A percentile compares a stretch with the other conserved stretches of the same genome.
phyloP scores from a whole-genome alignment of 1,140 invertebrate genomes.

The Drosophila ohnishii region DNA sequence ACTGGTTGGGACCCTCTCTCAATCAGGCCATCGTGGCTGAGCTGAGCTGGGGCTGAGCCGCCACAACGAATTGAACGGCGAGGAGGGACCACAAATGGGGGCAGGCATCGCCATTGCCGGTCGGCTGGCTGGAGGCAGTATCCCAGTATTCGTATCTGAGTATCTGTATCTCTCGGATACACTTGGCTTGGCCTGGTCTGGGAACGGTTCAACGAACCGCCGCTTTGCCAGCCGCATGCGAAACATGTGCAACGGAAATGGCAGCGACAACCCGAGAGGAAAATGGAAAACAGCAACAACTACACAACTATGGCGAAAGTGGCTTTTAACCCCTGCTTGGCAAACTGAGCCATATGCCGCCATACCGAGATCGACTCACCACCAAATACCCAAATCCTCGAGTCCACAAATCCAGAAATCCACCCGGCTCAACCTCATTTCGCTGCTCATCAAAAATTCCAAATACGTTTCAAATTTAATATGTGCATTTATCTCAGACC shows the following conservation, averaged over 20 bases:
- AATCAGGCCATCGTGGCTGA: constrained; percentile 38
- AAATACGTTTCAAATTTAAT: constrained; percentile 82
- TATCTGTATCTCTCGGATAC: constrained; percentile 55
- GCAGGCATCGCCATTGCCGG: constrained; percentile 14
- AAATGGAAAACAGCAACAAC: constrained; percentile 19
- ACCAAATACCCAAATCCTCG: constrained; percentile 12
- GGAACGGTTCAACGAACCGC: constrained; percentile 34
- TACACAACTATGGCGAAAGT: constrained; percentile 47
- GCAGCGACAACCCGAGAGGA: constrained; percentile 27
- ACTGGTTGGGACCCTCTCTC: constrained; percentile 18
- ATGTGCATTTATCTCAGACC: constrained; percentile 71
- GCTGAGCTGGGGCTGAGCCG: constrained; percentile 32
- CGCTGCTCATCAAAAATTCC: constrained; percentile 76
- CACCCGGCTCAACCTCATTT: constrained; percentile 33
- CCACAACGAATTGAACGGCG: constrained; percentile 46
- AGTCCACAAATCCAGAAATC: constrained; percentile 17
- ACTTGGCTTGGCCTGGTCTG: constrained; percentile 28
- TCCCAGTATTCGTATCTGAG: constrained; percentile 15
- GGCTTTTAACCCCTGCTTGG: constrained; percentile 59
- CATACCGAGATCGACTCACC: constrained; percentile 13
- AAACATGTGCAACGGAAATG: constrained; percentile 58
- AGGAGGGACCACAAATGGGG: constrained; percentile 21
- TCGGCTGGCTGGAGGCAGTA: constrained; percentile 5
- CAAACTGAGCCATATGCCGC: constrained; percentile 44
- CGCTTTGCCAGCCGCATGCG: constrained; percentile 8